These are phyloP conservation scores for Andrena cerasifolii DNA, from an alignment of 1,140 invertebrate genomes.

Conservation along the genomic window DNA sequence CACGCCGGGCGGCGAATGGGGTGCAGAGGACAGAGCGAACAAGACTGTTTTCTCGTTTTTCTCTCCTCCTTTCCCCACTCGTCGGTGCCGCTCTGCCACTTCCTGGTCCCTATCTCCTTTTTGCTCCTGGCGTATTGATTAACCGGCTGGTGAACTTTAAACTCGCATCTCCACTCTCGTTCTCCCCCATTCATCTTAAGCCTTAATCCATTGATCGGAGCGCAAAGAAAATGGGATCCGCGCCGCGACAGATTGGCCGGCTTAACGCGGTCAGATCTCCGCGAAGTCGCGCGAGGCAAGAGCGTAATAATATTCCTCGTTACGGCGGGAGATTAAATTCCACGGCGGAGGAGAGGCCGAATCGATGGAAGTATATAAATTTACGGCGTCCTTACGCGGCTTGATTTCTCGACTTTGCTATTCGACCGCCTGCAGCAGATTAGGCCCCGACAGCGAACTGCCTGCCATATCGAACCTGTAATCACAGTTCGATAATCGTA, in stretches of 20 bases:
- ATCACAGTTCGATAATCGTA: constrained; percentile 15
- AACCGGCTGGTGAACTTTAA: constrained; percentile 46
- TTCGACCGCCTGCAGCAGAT: not conserved
- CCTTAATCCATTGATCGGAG: not conserved
- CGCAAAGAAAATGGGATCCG: not conserved
- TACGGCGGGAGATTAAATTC: too few relatives aligned
- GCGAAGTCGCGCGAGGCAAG: too few relatives aligned
- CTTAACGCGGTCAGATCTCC: not conserved
- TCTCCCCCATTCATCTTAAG: constrained; percentile 6
- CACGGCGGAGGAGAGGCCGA: not conserved
- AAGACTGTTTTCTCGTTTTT: not conserved
- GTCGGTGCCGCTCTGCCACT: constrained; percentile 19
- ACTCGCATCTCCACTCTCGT: constrained; percentile 23
- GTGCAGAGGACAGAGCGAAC: not conserved
- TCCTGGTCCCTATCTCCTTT: constrained; percentile 20
- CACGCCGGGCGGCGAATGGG: not conserved
- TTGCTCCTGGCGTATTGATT: constrained; percentile 48
- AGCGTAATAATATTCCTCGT: too few relatives aligned
- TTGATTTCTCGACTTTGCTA: not conserved
- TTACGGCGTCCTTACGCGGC: not conserved
- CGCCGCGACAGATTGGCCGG: not conserved
- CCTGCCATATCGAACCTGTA: not conserved
- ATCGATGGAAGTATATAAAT: constrained; percentile 19
- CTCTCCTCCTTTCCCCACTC: not conserved
- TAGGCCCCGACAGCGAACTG: not conserved